Evolutionary conservation across 2,113 vertebrate species (phyloP), one percentile per base, ranked within the genome.

Genomic region (Maylandia zebra): DNA sequence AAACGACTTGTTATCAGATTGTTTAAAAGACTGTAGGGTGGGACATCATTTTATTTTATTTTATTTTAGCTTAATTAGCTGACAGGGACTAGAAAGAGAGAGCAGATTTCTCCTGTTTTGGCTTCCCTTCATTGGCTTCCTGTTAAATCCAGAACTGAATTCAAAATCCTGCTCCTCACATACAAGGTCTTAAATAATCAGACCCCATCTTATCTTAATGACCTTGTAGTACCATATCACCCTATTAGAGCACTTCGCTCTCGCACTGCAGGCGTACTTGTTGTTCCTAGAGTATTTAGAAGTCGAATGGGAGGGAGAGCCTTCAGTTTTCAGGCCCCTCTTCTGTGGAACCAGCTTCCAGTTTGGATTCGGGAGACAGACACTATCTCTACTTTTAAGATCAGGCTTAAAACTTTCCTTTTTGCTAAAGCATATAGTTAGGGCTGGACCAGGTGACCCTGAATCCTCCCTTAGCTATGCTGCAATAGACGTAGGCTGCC

Each of bases 251-350:
- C 27, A 59, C 56, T 59, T 59, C 0, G 2, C 27, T 59, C 8
- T 0, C 4, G 0, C 24, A 0, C 56, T 59, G 24, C 56, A 9
- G 13, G 56, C 13, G 0, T 30, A 16, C 56, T 59, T 59, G 24
- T 57, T 57, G 56, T 59, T 30, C 56, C 24, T 9, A 59, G 13
- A 16, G 13, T 59, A 59, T 59, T 30, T 59, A 30, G 0, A 57
- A 2, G 55, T 57, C 0, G 12, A 57, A 57, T 57, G 24, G 24
- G 56, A 57, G 24, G 56, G 0, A 2, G 13, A 30, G 24, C 13
- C 56, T 0, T 57, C 56, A 57, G 56, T 30, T 57, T 57, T 57
- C 24, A 0, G 1, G 24, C 13, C 3, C 13, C 56, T 57, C 3
- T 57, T 57, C 13, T 57, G 24, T 57, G 56, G 56, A 16, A 57